Base-by-base conservation (phyloP, 2,797 vertebrate species). In the Sus cebifrons region DNA sequence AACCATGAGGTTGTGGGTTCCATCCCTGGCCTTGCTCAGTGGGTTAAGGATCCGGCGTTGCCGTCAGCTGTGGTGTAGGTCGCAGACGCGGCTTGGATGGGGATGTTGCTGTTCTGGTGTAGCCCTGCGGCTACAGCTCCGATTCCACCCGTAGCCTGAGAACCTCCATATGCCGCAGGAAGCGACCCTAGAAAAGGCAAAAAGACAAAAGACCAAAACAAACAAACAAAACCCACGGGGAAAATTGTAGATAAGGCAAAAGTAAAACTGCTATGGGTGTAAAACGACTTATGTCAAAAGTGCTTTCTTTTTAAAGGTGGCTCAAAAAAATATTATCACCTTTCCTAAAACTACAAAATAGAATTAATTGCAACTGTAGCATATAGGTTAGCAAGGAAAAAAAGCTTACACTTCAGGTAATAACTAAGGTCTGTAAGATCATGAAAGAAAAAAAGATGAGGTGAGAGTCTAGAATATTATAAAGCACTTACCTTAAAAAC, bases 301-400 rank as follows among this genome's bases (percentile, higher is more conserved):
- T n/a, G 18, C 58, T 86, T 85, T 79, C 3, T 20, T 96, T 94
- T 79, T 56, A 54, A 95, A 90, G 44, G 27, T 71, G 62, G 56
- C 20, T 44, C 17, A n/a, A 68, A 89, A 60, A 44, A 10, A 49
- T 49, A 49, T 21, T 64, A 74, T 7, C 75, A 95, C 8, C 73
- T 92, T 92, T 77, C 56, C 29, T 93, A 71, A 75, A 84, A 32
- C n/a, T 44, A 60, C 56, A 93, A 73, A 68, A 70, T 73, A 49
- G 8, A 96, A 62, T 89, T 90, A n/a, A 71, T 94, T 81, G 54
- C 25, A 87, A 56, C 56, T 94, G 44, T 71, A 25, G 64, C 6
- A 52, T n/a, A 60, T 12, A 83, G 27, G 6, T 40, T 70, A 71
- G 20, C 8, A 74, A 56, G 32, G 21, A 32, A 49, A 83, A 95